Conservation (phyloP, 2,113 vertebrate species). For the Poecile atricapillus region DNA sequence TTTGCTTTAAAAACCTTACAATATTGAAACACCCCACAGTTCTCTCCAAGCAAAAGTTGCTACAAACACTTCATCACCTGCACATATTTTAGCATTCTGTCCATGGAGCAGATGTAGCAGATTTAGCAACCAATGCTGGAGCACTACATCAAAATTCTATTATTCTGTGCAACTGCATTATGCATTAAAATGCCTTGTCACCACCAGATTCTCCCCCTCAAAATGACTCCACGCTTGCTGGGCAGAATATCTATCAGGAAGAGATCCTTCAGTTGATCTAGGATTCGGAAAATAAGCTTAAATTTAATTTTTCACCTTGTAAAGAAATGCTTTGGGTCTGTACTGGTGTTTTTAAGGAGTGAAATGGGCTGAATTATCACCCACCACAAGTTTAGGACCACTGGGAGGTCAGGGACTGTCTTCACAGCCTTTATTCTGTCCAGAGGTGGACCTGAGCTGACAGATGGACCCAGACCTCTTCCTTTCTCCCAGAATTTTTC, state of each 20-base stretch:
- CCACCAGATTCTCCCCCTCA: constrained; percentile 10
- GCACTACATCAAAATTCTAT: constrained; percentile 56
- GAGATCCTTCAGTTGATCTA: neutral
- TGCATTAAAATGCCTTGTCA: constrained; percentile 44
- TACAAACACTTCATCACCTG: constrained; percentile 5
- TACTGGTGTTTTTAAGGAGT: neutral
- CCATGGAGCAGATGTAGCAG: constrained; percentile 14
- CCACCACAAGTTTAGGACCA: neutral
- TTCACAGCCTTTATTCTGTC: neutral
- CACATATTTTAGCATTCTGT: constrained; percentile 30
- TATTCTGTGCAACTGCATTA: constrained; percentile 40
- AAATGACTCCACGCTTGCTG: neutral
- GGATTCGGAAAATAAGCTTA: neutral
- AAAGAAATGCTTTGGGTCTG: neutral
- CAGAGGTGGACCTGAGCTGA: neutral
- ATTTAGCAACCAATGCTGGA: constrained; percentile 26
- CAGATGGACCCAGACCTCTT: accelerated
- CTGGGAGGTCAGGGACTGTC: neutral
- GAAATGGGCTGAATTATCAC: neutral
- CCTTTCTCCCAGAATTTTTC: neutral
- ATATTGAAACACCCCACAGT: neutral
- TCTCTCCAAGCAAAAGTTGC: neutral
- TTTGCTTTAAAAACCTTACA: neutral
- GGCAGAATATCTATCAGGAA: constrained; percentile 24
- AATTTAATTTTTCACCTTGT: neutral